phyloP scores from a whole-genome alignment of 2,113 vertebrate species.

The Lasiurus borealis region DNA sequence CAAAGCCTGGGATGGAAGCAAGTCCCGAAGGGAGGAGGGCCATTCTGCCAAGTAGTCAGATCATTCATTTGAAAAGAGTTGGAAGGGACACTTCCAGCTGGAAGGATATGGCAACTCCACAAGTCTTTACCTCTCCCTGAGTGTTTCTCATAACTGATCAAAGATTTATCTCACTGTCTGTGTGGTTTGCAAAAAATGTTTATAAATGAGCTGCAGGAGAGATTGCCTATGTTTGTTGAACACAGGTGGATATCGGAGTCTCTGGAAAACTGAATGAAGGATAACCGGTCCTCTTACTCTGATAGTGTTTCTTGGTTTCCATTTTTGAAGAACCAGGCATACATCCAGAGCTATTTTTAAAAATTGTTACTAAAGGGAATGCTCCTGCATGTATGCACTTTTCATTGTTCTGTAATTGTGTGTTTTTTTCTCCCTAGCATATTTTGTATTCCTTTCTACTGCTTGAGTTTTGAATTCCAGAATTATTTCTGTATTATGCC shows the following conservation, averaged over 20 bases:
- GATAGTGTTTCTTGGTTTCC: not conserved
- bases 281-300: not conserved
- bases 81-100: constrained; percentile 48
- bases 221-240: constrained; percentile 57
- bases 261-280: not conserved
- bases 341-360: not conserved
- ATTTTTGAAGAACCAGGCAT: not conserved
- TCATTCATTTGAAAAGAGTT: constrained; percentile 37
- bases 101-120: not conserved
- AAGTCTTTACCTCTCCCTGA: not conserved
- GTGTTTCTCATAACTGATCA: constrained; percentile 59
- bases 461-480: constrained; percentile 19
- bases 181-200: constrained; percentile 54
- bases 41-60: not conserved
- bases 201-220: constrained; percentile 36
- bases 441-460: constrained; percentile 25
- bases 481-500: constrained; percentile 11
- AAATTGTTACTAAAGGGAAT: not conserved
- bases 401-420: constrained; percentile 23
- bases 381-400: not conserved
- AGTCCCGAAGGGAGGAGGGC: constrained; percentile 6
- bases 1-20: constrained; percentile 11
- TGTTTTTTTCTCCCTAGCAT: not conserved
- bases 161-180: constrained; percentile 59
- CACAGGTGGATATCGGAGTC: constrained; percentile 50